These are phyloP conservation scores for Drosophila maculinotata DNA, from an alignment of 2,888 invertebrate genomes.

Conservation along the genomic window DNA sequence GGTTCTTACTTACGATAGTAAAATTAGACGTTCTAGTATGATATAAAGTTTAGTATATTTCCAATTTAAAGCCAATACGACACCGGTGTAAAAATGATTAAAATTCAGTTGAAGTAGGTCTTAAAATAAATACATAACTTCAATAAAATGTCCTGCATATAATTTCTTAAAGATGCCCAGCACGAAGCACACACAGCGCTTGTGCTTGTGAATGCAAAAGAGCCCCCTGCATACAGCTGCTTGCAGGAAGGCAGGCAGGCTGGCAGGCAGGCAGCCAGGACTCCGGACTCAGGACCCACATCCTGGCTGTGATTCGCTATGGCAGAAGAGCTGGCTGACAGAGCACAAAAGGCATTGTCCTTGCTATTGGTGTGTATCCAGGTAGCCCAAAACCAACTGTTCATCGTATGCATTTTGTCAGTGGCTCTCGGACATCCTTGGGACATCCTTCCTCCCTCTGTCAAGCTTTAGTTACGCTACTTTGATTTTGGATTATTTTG, in stretches of 20 bases:
- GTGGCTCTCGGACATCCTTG: conserved; percentile 49
- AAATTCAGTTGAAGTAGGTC: not conserved
- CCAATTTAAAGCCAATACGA: not conserved
- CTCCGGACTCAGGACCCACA: conserved; percentile 42
- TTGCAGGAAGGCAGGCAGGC: conserved; percentile 8
- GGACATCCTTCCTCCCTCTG: conserved; percentile 30
- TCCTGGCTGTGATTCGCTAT: conserved; percentile 58
- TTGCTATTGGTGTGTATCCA: conserved; percentile 37
- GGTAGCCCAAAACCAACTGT: conserved; percentile 48
- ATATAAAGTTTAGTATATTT: not conserved
- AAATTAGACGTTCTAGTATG: too few species aligned
- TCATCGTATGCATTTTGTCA: conserved; percentile 41
- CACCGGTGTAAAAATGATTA: not conserved
- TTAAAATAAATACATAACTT: not conserved
- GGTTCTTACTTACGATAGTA: too few species aligned
- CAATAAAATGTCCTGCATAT: not conserved
- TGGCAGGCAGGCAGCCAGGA: conserved; percentile 11
- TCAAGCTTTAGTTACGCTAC: conserved; percentile 75
- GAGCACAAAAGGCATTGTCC: conserved; percentile 65
- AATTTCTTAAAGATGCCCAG: conserved; percentile 10
- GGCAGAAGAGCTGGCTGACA: conserved; percentile 11
- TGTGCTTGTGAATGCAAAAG: conserved; percentile 2
- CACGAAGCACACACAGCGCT: not conserved
- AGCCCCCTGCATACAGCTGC: conserved; percentile 21
- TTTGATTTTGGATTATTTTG: conserved; percentile 68